Evolutionary conservation across 2,888 invertebrate species (phyloP), one percentile per base, ranked within the genome.

Genomic region (Drosophila nigritarsus): DNA sequence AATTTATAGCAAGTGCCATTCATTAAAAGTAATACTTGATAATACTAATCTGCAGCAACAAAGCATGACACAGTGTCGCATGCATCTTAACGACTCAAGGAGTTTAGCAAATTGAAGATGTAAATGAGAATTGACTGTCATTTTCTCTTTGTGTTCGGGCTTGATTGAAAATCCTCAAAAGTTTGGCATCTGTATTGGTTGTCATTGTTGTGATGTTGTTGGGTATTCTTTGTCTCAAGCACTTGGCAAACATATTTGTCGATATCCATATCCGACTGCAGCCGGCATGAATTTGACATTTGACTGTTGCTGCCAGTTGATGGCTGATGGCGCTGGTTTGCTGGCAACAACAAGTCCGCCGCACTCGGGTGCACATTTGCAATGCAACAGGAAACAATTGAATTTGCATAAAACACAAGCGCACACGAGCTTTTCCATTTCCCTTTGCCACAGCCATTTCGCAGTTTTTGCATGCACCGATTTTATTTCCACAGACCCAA

Each of bases 331-430:
- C 45, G 3, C 13, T 36, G 36, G 56, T 45, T n/a, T 29, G 40
- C 66, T 62, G 45, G 55, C 65, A 65, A 70, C 74, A 73, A 70
- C 73, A 38, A 13, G 13, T 15, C 8, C 2, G 4, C 72, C 65
- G 74, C 71, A 24, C 18, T 24, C 42, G 45, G 63, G 45, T 53
- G 45, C 87, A 88, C 87, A 88, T 86, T 85, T 81, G 74, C 81
- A 81, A 85, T 87, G 84, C 87, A 87, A 85, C 79, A 88, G 88
- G 88, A 88, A 85, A 86, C 88, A 85, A 88, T 85, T 85, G 88
- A 88, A 85, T 85, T 85, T 85, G 83, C 85, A 85, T 85, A 85
- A 83, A 85, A 85, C 86, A 85, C 86, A 76, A 75, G 68, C 65
- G 66, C 71, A 82, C 71, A 82, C 82, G 78, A 66, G 78, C 76